Base-by-base conservation (phyloP, 2,113 vertebrate genomes). In the Passer domesticus region DNA sequence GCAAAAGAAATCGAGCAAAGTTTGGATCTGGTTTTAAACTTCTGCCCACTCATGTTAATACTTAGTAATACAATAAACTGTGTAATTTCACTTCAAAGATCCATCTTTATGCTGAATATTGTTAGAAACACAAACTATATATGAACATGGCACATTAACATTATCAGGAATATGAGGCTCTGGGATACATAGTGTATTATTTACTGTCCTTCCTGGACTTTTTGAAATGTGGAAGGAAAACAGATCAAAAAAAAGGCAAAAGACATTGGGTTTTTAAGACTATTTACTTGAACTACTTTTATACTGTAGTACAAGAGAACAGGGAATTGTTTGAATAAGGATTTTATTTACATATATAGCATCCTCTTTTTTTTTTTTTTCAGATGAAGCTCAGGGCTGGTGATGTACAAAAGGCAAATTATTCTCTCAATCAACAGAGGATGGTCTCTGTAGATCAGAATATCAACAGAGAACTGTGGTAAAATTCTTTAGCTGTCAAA, bases 371-470 rank as follows among this genome's bases (percentile, higher is more conserved):
- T 41, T 41, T 39, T 39, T 39, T 39, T 39, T 39, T 93, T 56
- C 74, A 90, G 75, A 92, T 85, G 74, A 96, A 87, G 43, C 80
- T 74, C 74, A 83, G 88, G 82, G 83, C 67, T 91, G 83, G 80
- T 89, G 83, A 89, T 52, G 60, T 89, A 93, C 89, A 83, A 95
- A 96, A 97, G 88, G 88, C 33, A 96, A 97, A 92, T 97, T 85
- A 82, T 95, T 94, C 89, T 95, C 81, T 93, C 39, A 90, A 49
- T 69, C 58, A 85, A 79, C 33, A 84, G 90, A 95, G 69, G 44
- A 84, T 18, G n/a, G 85, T 95, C 84, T 92, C 94, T 69, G 50
- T 7, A 94, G 95, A 93, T 91, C 84, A 85, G 94, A 91, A 56
- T 52, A 46, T 81, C 53, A 77, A 72, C 69, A 37, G 44, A 90